Base-by-base conservation (phyloP, 2,888 invertebrate species). In the Acutogordius australiensis region DNA sequence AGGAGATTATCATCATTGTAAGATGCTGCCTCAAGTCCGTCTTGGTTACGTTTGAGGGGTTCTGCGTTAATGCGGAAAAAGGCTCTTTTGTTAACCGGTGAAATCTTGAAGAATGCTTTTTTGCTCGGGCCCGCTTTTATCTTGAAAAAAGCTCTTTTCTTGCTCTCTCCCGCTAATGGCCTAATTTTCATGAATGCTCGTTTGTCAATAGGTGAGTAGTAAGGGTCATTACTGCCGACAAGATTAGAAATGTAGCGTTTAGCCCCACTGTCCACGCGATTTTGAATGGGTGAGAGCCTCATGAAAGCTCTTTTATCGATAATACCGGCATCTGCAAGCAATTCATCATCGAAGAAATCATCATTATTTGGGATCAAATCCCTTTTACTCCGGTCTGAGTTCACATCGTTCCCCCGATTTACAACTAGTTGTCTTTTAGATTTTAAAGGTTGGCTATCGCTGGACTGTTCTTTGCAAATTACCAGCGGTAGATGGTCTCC, bases 261-360 rank as follows among this genome's bases (percentile, higher is more conserved):
- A n/a, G n/a, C n/a, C n/a, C n/a, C n/a, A n/a, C n/a, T n/a, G n/a
- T n/a, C n/a, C 37, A 37, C 18, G 8, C 37, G 8, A 8, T 13
- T 37, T 18, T 37, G 37, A 4, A 51, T n/a, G 23, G 51, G 51
- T 4, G 8, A n/a, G 13, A 51, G 13, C 51, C 51, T 51, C 4
- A 51, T 8, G 51, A 51, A 51, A n/a, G 51, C 8, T 51, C 51
- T 51, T 26, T 51, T 51, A 51, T n/a, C 51, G 4, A 8, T 51
- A n/a, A n/a, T 23, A 8, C 26, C 51, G 51, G 4, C 4, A 23
- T 51, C 51, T 23, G 37, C n/a, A n/a, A n/a, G n/a, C n/a, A n/a
- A n/a, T n/a, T n/a, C n/a, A n/a, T n/a, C n/a, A n/a, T n/a, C n/a
- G n/a, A n/a, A n/a, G n/a, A n/a, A n/a, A n/a, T n/a, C n/a, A n/a